A percentile compares a stretch with the other conserved stretches of the same genome.
Conservation (phyloP, 2,888 invertebrate species). For the Sphecodes monilicornis region DNA sequence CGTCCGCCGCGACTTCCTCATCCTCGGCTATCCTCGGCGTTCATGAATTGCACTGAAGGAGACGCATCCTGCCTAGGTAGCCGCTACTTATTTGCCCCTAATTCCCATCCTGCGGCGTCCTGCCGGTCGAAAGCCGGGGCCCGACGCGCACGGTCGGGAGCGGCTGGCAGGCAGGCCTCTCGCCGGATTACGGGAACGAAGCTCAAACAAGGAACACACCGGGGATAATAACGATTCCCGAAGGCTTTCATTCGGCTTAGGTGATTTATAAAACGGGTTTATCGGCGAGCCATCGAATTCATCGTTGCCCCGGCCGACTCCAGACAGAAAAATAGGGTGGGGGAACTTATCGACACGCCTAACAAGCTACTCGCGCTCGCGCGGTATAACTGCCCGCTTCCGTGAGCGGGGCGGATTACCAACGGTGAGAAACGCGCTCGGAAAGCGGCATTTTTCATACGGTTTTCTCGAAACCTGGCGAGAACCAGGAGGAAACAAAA, state of each 20-base stretch:
- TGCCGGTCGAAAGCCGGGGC: slow-evolving; percentile 19
- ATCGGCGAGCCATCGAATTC: slow-evolving; percentile 43
- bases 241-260: slow-evolving; percentile 49
- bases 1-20: slow-evolving; percentile 23
- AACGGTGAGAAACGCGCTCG: not conserved
- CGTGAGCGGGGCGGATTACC: slow-evolving; percentile 24
- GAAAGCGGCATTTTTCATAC: not conserved
- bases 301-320: slow-evolving; percentile 8
- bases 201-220: slow-evolving; percentile 49
- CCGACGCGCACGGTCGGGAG: not conserved
- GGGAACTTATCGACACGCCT: slow-evolving; percentile 52
- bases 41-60: slow-evolving; percentile 60
- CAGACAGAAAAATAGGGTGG: not conserved
- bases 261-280: slow-evolving; percentile 57
- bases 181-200: slow-evolving; percentile 38
- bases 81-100: slow-evolving; percentile 69
- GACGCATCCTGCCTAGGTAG: slow-evolving; percentile 65
- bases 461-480: not conserved
- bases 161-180: slow-evolving; percentile 1
- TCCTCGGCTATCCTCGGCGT: slow-evolving; percentile 48
- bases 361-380: slow-evolving; percentile 20
- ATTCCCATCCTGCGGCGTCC: slow-evolving; percentile 67
- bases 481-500: not conserved
- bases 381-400: slow-evolving; percentile 23
- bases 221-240: slow-evolving; percentile 61